These are phyloP conservation scores for Lycodopsis pacificus DNA, from an alignment of 2,797 vertebrate species.

Conservation along the genomic window DNA sequence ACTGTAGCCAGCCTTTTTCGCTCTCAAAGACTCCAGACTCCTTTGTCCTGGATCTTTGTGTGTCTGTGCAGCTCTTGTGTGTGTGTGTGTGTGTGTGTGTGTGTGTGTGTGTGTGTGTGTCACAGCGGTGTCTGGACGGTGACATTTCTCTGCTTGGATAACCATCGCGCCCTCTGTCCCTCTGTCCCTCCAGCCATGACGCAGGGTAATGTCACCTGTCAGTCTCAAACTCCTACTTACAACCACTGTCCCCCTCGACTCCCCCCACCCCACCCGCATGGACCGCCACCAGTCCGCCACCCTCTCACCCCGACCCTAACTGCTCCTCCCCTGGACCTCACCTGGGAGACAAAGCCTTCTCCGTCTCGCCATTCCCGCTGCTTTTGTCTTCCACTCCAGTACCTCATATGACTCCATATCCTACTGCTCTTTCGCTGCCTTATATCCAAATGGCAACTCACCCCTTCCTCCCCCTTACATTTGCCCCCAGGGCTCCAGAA, in stretches of 20 bases:
- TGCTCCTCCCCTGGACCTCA: conserved; percentile 60
- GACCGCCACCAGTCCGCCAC: conserved; percentile 43
- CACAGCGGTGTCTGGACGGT: conserved; percentile 82
- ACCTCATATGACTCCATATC: conserved; percentile 65
- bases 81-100: conserved; percentile 41
- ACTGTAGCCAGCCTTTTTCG: conserved; percentile 90
- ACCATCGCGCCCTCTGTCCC: conserved; percentile 90
- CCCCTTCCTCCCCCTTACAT: conserved; percentile 37
- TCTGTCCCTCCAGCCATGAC: conserved; percentile 87
- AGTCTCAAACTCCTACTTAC: conserved; percentile 85
- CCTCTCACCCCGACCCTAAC: conserved; percentile 48
- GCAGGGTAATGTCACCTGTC: conserved; percentile 95
- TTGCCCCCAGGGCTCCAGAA: conserved; percentile 54
- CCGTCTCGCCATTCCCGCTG: conserved; percentile 24
- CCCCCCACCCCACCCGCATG: conserved; percentile 43
- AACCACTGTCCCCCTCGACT: conserved; percentile 39
- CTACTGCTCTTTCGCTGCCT: conserved; percentile 63
- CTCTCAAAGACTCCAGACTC: conserved; percentile 93
- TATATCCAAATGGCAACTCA: conserved; percentile 71
- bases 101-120: conserved; percentile 60
- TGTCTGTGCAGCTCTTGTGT: conserved; percentile 47
- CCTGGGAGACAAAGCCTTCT: conserved; percentile 66
- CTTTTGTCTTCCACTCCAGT: conserved; percentile 63
- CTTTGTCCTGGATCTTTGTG: conserved; percentile 88
- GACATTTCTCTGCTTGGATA: conserved; percentile 96